Evolutionary conservation across 2,888 invertebrate genomes (phyloP), one percentile per base, ranked within the genome.

Genomic region (Ormyrus labotus): DNA sequence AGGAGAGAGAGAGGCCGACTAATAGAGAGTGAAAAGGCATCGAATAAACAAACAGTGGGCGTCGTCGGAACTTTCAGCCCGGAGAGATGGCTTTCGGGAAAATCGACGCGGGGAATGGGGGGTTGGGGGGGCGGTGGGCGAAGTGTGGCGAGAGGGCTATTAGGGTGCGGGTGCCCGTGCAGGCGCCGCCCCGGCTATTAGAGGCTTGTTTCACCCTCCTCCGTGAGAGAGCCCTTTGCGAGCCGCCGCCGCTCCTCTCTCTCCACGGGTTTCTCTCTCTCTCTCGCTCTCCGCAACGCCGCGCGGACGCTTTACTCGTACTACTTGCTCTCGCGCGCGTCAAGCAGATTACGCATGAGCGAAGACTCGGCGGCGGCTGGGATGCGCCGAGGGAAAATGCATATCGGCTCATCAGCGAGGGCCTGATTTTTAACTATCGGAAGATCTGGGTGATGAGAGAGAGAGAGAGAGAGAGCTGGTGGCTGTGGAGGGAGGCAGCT

Each of bases 1-100:
- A 88, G 89, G 86, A 88, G 87, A 8, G 73, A 11, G 77, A 57
- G 63, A 64, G 19, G 13, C 9, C 6, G 89, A 89, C 90, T 90
- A 90, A 90, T 90, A 90, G 90, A 89, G 90, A 90, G 90, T 90
- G 90, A 90, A 90, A 90, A 90, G 90, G 90, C 88, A 90, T 90
- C 89, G 87, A 89, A 90, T 90, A 90, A 90, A 90, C 90, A 90
- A 90, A 90, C 90, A 88, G 87, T 85, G 87, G 85, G 85, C 80
- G 83, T 70, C 79, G 83, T 60, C 74, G 47, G 79, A 47, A 48
- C 55, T 61, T 74, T 65, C 61, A 19, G 19, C 19, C 19, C 19
- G 19, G 19, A 19, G 19, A 19, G 19, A 19, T 19, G 19, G 19
- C 19, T 19, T 19, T 19, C 63, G 69, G 81, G 76, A 63, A 76